Conservation (phyloP, 1,140 invertebrate genomes). For the Carcinoscorpius rotundicauda region DNA sequence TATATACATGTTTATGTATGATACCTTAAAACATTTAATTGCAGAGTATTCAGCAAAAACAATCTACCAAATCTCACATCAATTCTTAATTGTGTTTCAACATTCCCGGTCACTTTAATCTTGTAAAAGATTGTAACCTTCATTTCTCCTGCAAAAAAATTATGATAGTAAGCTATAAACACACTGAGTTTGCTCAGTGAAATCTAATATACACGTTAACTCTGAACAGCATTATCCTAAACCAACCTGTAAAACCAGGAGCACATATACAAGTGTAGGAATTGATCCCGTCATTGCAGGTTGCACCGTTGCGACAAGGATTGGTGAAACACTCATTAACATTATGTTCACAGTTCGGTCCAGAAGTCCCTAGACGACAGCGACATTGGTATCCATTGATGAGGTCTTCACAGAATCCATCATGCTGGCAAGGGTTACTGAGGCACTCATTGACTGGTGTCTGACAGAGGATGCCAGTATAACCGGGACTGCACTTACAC, state of each 20-base stretch:
- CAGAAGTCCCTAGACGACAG: constrained; percentile 61
- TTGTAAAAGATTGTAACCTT: no score
- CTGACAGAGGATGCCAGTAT: constrained; percentile 77
- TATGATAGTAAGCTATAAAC: no score
- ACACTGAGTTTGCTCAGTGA: no score
- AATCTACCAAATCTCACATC: no score
- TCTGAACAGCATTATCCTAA: not conserved
- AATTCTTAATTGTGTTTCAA: no score
- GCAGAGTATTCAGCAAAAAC: no score
- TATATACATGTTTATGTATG: no score
- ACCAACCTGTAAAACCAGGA: constrained; percentile 67
- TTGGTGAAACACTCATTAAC: constrained; percentile 72
- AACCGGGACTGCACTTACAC: constrained; percentile 80
- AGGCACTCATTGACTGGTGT: constrained; percentile 88
- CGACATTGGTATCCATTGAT: constrained; percentile 58
- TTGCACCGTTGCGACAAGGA: constrained; percentile 74
- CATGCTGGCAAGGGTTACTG: constrained; percentile 80
- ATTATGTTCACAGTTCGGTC: constrained; percentile 65
- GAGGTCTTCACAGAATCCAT: constrained; percentile 66
- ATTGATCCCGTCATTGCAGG: constrained; percentile 84
- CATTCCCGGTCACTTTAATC: no score
- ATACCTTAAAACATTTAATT: no score
- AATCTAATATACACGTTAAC: no score
- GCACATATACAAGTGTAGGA: constrained; percentile 71
- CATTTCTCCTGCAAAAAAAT: no score